Evolutionary conservation across 2,797 vertebrate genomes (phyloP), one percentile per base, ranked within the genome.

Genomic region (Lepus oiostolus): DNA sequence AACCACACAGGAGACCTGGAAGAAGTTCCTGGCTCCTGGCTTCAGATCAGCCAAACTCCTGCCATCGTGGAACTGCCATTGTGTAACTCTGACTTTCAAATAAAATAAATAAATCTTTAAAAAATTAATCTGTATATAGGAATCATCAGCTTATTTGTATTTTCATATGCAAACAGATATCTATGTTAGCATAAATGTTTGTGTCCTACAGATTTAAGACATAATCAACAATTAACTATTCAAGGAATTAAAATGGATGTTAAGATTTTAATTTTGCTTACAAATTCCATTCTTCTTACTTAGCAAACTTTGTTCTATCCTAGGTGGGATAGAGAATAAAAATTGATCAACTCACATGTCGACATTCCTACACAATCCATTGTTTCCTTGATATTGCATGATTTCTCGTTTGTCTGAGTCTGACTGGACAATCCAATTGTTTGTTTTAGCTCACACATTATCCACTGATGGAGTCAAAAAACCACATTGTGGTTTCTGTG

Each of bases 381-480:
- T 83, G 4, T 50, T 80, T 86, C 38, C n/a, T 38, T 88, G 30
- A 79, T 80, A 81, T 24, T 30, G 72, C 7, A 16, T 50, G 42
- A 24, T 8, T 54, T 38, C 26, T 50, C 19, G 67, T 71, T 85
- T 72, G 26, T 4, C 24, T 21, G 8, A 60, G 8, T 21, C 12
- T 24, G 24, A 47, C n/a, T 54, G 65, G 35, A 58, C 1, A 87
- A 52, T 32, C 5, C 12, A 50, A 16, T 5, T 3, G 35, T 77
- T 35, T 42, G 5, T 42, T 54, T 89, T 54, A 63, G 11, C 16
- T 63, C 35, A 60, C 26, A 11, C 11, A 12, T 47, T 42, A n/a
- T 32, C n/a, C 52, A 3, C 0, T n/a, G 63, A 42, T 1, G 13
- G 8, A 38, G 13, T 54, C 3, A 54, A 50, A 72, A 67, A 22